A percentile compares a stretch with the other conserved stretches of the same genome.
Conservation (phyloP, 2,888 invertebrate genomes). For the Polietes domitor region DNA sequence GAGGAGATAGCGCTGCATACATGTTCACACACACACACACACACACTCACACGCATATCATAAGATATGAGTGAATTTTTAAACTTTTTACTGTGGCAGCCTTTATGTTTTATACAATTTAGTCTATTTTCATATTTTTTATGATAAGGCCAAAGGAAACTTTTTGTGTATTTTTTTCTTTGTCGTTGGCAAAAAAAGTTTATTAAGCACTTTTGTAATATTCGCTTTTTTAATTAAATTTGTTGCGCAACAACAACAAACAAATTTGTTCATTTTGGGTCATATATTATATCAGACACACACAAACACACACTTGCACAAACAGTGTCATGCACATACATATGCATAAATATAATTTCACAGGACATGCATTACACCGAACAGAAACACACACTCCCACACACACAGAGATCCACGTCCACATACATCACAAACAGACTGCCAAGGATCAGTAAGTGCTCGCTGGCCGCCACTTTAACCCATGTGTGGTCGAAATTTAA, state of each 20-base stretch:
- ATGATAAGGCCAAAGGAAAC: neutral
- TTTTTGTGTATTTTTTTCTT: neutral
- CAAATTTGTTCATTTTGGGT: neutral
- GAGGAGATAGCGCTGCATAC: no score
- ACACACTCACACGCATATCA: no score
- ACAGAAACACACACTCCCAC: neutral
- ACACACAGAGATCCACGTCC: neutral
- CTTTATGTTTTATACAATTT: no score
- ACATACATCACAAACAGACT: conserved; percentile 7
- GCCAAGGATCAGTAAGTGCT: neutral
- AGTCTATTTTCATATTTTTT: neutral
- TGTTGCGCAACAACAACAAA: neutral
- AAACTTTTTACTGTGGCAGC: no score
- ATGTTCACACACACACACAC: no score
- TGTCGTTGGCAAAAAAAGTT: neutral
- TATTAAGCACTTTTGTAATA: neutral
- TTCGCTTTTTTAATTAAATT: neutral
- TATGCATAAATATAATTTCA: neutral
- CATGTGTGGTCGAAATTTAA: neutral
- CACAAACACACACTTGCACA: neutral
- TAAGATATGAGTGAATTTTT: no score
- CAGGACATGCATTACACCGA: neutral
- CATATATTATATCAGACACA: neutral
- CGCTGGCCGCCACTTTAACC: neutral
- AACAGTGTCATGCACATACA: neutral